phyloP scores from a whole-genome alignment of 2,797 vertebrate genomes.

The Ptychadena robeensis region DNA sequence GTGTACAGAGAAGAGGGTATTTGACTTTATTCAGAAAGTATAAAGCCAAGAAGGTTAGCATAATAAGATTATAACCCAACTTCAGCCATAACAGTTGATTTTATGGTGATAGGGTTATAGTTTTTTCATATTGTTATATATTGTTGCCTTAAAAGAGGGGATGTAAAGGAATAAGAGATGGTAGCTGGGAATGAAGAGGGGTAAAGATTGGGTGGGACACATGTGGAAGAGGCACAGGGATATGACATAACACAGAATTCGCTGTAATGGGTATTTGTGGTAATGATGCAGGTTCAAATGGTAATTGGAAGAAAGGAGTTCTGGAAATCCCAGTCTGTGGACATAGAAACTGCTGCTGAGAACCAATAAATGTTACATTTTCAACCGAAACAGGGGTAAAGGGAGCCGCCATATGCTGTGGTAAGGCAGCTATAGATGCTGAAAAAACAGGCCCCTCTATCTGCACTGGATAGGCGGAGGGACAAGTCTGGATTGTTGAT shows the following conservation, averaged over 20 bases:
- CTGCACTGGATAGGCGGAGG: conserved; percentile 71
- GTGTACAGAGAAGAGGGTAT: too few species aligned
- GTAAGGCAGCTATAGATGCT: conserved; percentile 78
- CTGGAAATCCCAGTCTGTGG: conserved; percentile 76
- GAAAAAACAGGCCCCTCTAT: conserved; percentile 76
- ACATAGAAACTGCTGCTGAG: conserved; percentile 77
- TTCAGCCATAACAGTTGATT: too few species aligned
- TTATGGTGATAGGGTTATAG: too few species aligned
- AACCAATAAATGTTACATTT: conserved; percentile 77
- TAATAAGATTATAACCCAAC: too few species aligned
- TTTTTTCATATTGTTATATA: too few species aligned
- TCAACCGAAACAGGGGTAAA: conserved; percentile 60
- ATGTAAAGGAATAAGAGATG: conserved; percentile 81
- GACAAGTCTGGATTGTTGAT: conserved; percentile 57
- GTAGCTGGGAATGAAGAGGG: conserved; percentile 75
- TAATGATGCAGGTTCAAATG: conserved; percentile 71
- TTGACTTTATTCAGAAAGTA: too few species aligned
- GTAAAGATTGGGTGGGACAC: conserved; percentile 73
- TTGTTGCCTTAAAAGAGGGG: conserved; percentile 76
- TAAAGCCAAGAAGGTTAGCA: too few species aligned
- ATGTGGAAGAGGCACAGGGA: conserved; percentile 75
- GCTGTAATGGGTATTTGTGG: conserved; percentile 77
- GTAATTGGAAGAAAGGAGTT: conserved; percentile 75
- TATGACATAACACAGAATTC: conserved; percentile 73
- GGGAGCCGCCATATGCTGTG: conserved; percentile 74